Evolutionary conservation across 2,888 invertebrate genomes (phyloP).

Genomic region (Lamellibrachia columna): DNA sequence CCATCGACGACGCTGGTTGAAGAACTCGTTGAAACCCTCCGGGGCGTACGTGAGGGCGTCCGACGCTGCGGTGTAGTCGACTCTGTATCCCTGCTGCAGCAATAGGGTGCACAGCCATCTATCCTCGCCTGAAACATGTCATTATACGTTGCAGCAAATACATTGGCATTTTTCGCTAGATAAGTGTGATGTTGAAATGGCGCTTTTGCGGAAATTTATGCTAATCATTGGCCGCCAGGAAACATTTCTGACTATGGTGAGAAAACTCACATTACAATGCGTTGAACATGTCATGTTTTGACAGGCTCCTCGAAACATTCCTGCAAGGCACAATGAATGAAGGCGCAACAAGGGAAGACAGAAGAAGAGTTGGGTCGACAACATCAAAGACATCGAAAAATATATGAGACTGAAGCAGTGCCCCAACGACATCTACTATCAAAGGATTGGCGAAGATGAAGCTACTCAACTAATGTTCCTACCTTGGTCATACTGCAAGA

Average conservation of each 20-base stretch:
- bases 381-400: too few species aligned
- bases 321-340: too few species aligned
- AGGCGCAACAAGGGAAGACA: too few species aligned
- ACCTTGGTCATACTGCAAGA: constrained; percentile 57
- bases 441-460: not conserved
- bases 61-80: constrained; percentile 97
- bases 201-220: not conserved
- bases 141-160: not conserved
- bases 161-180: not conserved
- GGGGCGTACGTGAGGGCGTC: constrained; percentile 98
- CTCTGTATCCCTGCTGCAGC: constrained; percentile 92
- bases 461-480: not conserved
- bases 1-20: constrained; percentile 97
- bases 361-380: too few species aligned
- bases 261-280: too few species aligned
- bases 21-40: constrained; percentile 77
- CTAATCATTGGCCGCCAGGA: too few species aligned
- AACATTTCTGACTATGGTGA: too few species aligned
- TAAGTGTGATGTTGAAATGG: not conserved
- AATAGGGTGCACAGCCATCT: constrained; percentile 97
- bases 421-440: too few species aligned
- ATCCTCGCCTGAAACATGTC: constrained; percentile 82
- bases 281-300: too few species aligned
- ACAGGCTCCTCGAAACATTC: too few species aligned
- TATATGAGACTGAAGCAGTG: too few species aligned